Percentiles rank a stretch among this genome's conserved stretches.
Conservation (phyloP, 2,797 vertebrate species). For the Anguilla marmorata region DNA sequence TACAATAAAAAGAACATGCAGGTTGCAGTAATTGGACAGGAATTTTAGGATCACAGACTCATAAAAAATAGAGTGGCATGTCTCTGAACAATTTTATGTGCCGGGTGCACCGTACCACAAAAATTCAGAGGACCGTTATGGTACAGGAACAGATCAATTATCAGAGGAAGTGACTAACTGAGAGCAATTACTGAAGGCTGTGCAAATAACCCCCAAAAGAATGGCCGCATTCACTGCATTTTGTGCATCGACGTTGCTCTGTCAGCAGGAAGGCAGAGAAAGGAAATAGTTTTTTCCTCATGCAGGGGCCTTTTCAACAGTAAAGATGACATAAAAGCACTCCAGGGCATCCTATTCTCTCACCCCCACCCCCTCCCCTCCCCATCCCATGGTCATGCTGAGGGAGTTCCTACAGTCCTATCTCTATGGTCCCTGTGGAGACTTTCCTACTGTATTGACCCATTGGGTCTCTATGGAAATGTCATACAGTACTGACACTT, state of each 20-base stretch:
- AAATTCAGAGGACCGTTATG: not conserved
- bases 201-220: not conserved
- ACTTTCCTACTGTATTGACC: not conserved
- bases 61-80: not conserved
- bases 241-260: not conserved
- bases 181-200: slow-evolving; percentile 21
- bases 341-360: slow-evolving; percentile 7
- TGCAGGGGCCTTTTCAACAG: not conserved
- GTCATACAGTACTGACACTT: not conserved
- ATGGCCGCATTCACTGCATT: slow-evolving; percentile 11
- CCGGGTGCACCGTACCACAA: not conserved
- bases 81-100: not conserved
- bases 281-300: not conserved
- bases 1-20: not conserved
- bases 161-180: slow-evolving; percentile 9
- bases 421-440: not conserved
- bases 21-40: not conserved
- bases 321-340: slow-evolving; percentile 4
- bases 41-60: not conserved
- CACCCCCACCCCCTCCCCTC: not conserved
- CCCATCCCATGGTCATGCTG: not conserved
- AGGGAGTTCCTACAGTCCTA: not conserved
- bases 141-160: slow-evolving; percentile 26
- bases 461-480: not conserved
- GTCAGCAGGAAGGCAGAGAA: not conserved